Evolutionary conservation across 53 echinoderm and acorn worm species (phyloP).

Genomic region (Apostichopus leukothele): DNA sequence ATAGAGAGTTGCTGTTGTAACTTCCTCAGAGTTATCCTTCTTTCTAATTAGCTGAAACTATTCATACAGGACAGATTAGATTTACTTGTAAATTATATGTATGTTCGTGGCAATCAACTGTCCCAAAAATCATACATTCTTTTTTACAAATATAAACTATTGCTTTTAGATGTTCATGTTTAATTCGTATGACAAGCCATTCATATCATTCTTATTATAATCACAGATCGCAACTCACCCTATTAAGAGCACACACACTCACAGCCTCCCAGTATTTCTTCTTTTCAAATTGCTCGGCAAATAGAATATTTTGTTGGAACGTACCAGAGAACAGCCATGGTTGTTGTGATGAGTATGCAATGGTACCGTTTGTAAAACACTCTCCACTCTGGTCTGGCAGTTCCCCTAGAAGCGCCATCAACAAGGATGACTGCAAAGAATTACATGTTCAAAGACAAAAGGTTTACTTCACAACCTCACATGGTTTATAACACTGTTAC

Average conservation of each 20-base stretch:
- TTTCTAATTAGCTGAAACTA: no score
- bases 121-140: not conserved
- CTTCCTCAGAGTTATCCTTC: no score
- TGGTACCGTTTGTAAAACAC: constrained; percentile 43
- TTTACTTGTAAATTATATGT: not conserved
- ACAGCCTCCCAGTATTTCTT: constrained; percentile 64
- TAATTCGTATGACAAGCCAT: not conserved
- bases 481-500: no score
- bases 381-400: constrained; percentile 69
- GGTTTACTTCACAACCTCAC: no score
- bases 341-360: constrained; percentile 84
- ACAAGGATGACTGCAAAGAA: constrained; percentile 70
- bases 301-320: constrained; percentile 80
- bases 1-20: no score
- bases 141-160: not conserved
- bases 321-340: constrained; percentile 91
- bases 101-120: no score
- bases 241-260: constrained; percentile 74
- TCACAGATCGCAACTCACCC: constrained; percentile 52
- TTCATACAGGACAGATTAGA: no score
- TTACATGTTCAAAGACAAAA: no score
- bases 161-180: no score
- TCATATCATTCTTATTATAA: not conserved
- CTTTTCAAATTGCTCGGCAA: constrained; percentile 59
- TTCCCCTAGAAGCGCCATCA: constrained; percentile 88